These are phyloP conservation scores for Pelecanoides urinatrix DNA, from an alignment of 2,113 vertebrate species.

Conservation along the genomic window DNA sequence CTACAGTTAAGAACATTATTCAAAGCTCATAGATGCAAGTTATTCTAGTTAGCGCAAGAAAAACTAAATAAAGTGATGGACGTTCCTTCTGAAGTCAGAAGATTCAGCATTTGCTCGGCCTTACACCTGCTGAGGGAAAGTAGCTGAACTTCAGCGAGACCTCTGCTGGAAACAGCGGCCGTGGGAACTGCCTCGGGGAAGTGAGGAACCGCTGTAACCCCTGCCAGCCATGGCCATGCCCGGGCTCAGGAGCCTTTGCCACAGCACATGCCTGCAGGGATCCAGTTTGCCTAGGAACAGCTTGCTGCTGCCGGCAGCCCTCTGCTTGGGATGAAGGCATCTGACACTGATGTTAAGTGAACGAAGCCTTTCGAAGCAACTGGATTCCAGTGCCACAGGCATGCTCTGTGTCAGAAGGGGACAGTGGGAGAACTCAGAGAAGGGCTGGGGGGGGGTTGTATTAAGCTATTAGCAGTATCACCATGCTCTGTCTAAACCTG, in stretches of 20 bases:
- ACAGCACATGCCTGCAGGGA: not conserved
- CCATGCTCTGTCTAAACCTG: not conserved
- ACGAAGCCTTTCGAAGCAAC: not conserved
- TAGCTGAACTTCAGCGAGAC: not conserved
- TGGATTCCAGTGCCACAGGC: not conserved
- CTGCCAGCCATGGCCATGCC: not conserved
- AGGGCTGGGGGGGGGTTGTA: not conserved
- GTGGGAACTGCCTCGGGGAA: not conserved
- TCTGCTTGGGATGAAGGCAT: not conserved
- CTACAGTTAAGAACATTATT: not conserved
- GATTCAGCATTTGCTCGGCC: not conserved
- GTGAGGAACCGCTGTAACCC: not conserved
- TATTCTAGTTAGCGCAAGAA: not conserved
- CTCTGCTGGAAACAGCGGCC: fast-evolving
- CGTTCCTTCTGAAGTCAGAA: not conserved
- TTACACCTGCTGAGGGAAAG: not conserved
- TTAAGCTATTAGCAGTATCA: not conserved
- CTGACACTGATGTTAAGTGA: not conserved
- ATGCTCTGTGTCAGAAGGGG: not conserved
- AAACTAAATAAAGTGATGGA: not conserved
- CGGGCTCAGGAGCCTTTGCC: not conserved
- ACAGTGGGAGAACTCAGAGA: fast-evolving
- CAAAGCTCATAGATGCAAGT: not conserved
- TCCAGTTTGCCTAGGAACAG: not conserved
- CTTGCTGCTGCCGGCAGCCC: not conserved